Evolutionary conservation across 2,888 invertebrate genomes (phyloP), one percentile per base, ranked within the genome.

Genomic region (Leucozona laternaria): DNA sequence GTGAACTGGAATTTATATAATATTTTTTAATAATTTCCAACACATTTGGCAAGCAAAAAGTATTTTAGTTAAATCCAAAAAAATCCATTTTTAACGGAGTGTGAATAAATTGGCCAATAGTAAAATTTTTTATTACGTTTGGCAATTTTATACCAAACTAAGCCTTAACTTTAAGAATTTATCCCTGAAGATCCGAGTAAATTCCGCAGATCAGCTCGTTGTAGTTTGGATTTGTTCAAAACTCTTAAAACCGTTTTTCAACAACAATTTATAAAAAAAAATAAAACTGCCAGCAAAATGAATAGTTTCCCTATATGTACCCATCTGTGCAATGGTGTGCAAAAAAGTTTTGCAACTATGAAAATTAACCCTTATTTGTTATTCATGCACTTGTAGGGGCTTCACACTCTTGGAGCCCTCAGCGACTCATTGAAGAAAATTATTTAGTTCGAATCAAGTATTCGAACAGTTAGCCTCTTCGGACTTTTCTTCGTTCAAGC

Each of bases 311-410:
- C 85, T 85, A 85, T 68, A 4, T 4, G 10, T 13, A 11, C n/a
- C n/a, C n/a, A n/a, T 5, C 4, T 28, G 43, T 77, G 43, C 57
- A 71, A 37, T 70, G 28, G 15, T 25, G 45, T 58, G 55, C 17
- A 68, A 66, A 57, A 78, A 79, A 75, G 60, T 53, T 53, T 70
- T 64, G 37, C 31, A 60, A 48, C 45, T 50, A 17, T 17, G 28
- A 58, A 53, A 75, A 43, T 78, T 78, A 86, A 86, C 85, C 85
- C 85, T 78, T 78, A 40, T 70, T 77, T 58, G 75, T 13, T 28
- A 25, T 68, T 31, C 48, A 64, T 58, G 86, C 86, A 86, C 86
- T 86, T 86, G 37, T 86, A 86, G 43, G 86, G 82, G 66, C 62
- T 80, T 80, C 58, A 1, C 53, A 40, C 37, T 40, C 15, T 34